phyloP scores from a whole-genome alignment of 1,140 invertebrate genomes.

The Trypoxylus dichotomus region DNA sequence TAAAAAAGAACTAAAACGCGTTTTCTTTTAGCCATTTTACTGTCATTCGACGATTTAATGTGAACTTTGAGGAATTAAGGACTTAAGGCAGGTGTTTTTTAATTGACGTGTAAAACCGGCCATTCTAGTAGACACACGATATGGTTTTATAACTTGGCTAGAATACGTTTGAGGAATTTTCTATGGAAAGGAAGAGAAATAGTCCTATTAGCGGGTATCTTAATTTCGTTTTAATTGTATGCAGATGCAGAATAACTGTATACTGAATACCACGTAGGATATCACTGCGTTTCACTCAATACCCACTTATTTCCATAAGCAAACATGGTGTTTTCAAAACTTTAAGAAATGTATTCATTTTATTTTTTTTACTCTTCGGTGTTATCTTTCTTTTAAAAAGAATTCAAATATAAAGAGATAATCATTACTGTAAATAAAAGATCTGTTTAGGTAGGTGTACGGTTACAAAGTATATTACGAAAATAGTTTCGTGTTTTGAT shows the following conservation, averaged over 20 bases:
- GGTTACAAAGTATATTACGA: no score
- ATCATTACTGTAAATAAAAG: no score
- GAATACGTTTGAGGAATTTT: neutral
- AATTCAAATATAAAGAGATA: no score
- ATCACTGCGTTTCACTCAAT: neutral
- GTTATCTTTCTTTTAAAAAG: no score
- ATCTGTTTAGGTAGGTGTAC: no score
- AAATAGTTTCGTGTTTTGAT: no score
- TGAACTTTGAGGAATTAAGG: neutral
- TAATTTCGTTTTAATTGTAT: neutral
- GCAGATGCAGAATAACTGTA: no score
- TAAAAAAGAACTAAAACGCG: slow-evolving; percentile 2
- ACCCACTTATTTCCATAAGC: no score
- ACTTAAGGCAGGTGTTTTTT: neutral
- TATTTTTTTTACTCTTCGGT: no score
- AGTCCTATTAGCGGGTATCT: neutral
- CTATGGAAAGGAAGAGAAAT: neutral
- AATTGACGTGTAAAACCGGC: neutral
- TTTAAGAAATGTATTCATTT: no score
- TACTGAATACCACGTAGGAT: no score
- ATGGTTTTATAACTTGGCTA: neutral
- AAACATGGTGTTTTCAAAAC: no score
- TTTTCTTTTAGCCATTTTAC: neutral
- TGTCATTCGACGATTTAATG: neutral
- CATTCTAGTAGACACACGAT: neutral